phyloP scores from a whole-genome alignment of 2,113 vertebrate genomes.

The Noctilio leporinus region DNA sequence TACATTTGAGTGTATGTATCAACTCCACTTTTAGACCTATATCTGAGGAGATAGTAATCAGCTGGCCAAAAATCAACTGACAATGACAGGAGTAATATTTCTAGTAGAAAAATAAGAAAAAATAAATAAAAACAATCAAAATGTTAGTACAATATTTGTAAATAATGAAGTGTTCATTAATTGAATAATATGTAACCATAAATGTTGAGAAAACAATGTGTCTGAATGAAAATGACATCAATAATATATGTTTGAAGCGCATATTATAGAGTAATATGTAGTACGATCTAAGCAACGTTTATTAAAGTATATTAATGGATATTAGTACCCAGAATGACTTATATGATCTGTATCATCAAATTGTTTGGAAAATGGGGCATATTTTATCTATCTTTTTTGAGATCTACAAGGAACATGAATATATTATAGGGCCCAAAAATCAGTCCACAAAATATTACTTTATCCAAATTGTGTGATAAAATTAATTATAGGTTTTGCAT shows the following conservation, averaged over 20 bases:
- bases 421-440: not conserved
- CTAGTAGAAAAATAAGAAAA: not conserved
- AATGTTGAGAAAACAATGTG: not conserved
- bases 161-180: not conserved
- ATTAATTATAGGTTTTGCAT: not conserved
- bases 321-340: not conserved
- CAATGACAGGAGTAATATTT: not conserved
- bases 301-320: not conserved
- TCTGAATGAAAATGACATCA: not conserved
- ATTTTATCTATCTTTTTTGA: not conserved
- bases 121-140: not conserved
- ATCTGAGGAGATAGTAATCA: not conserved
- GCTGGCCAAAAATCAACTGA: not conserved
- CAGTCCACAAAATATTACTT: not conserved
- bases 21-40: not conserved
- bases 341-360: not conserved
- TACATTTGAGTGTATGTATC: not conserved
- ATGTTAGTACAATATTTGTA: not conserved
- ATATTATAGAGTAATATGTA: not conserved
- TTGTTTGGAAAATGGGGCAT: not conserved
- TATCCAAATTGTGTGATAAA: not conserved
- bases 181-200: not conserved
- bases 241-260: not conserved
- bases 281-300: not conserved
- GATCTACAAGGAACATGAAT: not conserved